phyloP scores from a whole-genome alignment of 2,797 vertebrate species.

The Phataginus tetradactyla region DNA sequence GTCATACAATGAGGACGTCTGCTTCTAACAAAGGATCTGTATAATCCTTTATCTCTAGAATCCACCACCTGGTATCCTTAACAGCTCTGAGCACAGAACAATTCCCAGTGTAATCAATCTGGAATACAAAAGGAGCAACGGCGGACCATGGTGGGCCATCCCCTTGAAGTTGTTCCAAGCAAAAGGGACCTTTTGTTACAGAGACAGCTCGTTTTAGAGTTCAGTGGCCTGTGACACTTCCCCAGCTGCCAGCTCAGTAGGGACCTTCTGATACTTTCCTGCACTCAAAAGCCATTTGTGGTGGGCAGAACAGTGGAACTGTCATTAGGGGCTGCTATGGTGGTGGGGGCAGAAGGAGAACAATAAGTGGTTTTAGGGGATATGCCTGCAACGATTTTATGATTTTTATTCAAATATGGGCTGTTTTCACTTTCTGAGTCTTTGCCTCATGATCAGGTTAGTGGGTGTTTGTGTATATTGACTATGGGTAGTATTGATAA shows the following conservation, averaged over 20 bases:
- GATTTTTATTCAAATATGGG: background rate
- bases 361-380: background rate
- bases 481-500: background rate
- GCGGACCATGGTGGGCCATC: background rate
- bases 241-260: slow-evolving; percentile 68
- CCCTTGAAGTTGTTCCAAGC: slow-evolving; percentile 53
- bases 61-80: slow-evolving; percentile 62
- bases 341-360: background rate
- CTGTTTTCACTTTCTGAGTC: background rate
- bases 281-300: slow-evolving; percentile 57
- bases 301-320: slow-evolving; percentile 11
- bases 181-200: slow-evolving; percentile 66
- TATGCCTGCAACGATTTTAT: background rate
- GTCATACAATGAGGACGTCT: background rate
- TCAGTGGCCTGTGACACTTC: slow-evolving; percentile 73
- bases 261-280: slow-evolving; percentile 51
- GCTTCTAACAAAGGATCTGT: slow-evolving; percentile 58
- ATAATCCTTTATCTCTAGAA: slow-evolving; percentile 58
- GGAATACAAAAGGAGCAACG: slow-evolving; percentile 52
- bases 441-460: background rate
- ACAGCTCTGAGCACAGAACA: slow-evolving; percentile 42
- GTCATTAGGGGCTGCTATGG: background rate
- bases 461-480: background rate
- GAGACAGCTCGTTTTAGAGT: slow-evolving; percentile 78
- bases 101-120: slow-evolving; percentile 78